Percentiles rank a stretch among this genome's conserved stretches.
phyloP scores from a whole-genome alignment of 2,113 vertebrate species.

The Himantopus leucocephalus region DNA sequence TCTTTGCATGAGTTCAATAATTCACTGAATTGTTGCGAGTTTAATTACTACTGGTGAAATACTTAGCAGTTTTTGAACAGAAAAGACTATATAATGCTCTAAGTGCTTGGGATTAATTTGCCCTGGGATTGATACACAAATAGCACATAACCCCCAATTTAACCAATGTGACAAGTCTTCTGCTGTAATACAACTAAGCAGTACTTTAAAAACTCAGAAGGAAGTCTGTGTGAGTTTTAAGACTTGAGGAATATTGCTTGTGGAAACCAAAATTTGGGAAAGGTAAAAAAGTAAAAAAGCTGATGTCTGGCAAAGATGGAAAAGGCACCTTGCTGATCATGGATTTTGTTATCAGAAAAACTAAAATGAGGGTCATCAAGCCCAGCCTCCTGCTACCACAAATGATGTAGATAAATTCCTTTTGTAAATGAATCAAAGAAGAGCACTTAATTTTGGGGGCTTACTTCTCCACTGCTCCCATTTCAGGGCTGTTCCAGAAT shows the following conservation, averaged over 20 bases:
- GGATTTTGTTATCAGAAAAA: neutral
- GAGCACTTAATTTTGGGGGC: neutral
- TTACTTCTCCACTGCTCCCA: neutral
- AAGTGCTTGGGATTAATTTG: fast-evolving
- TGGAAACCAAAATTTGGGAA: neutral
- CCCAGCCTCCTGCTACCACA: neutral
- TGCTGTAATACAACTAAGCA: neutral
- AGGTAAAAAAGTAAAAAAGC: neutral
- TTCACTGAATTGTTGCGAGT: neutral
- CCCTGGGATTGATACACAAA: neutral
- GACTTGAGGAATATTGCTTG: neutral
- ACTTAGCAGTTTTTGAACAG: neutral
- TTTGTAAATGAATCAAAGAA: neutral
- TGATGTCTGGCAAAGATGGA: neutral
- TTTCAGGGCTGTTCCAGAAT: neutral
- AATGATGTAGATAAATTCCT: neutral
- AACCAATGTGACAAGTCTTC: neutral
- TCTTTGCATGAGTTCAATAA: neutral
- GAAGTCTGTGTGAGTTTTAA: neutral
- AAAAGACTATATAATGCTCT: neutral
- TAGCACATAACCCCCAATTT: neutral
- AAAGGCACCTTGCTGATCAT: neutral
- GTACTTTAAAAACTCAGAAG: neutral
- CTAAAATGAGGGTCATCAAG: neutral
- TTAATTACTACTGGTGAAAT: neutral